Base-by-base conservation (phyloP, 2,797 vertebrate genomes). In the Cheracebus regulus region DNA sequence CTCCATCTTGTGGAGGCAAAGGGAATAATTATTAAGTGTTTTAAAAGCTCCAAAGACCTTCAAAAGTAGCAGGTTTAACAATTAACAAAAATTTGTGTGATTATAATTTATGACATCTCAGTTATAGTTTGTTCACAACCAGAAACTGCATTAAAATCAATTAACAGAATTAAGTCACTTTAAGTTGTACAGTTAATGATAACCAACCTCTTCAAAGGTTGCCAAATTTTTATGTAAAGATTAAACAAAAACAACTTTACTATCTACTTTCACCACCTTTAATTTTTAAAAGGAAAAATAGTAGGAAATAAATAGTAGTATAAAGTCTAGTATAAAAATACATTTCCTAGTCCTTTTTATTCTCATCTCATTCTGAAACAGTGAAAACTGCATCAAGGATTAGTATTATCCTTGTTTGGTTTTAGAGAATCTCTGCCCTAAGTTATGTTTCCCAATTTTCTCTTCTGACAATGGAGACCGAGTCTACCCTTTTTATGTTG, bases 1-100 rank as follows among this genome's bases (percentile, higher is more conserved):
- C 98, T 97, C 98, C 98, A 98, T 70, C 98, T 98, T 96, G 98
- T 98, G 98, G 98, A 98, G n/a, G 75, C 96, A 97, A 97, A 0
- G 17, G 75, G 93, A 95, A 97, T 94, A 33, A 17, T 78, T 82
- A 93, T 41, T 81, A 97, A 90, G 94, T 92, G 75, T 96, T n/a
- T n/a, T 93, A 15, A 96, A 91, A 89, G 64, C 30, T 85, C 26
- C 36, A 12, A 86, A 79, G 50, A 78, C 84, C 61, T 76, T 88
- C 14, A 22, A 86, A 93, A 95, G 57, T 24, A 64, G 33, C 30
- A 73, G n/a, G 57, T 95, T 97, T 80, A 95, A 86, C 44, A 93
- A 50, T 76, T 33, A 87, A 83, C 7, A 70, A 83, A 96, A 82
- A 79, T 46, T 19, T 28, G 19, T 13, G 13, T 50, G 19, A 24